Evolutionary conservation across 2,113 vertebrate species (phyloP).

Genomic region (Crocuta crocuta): DNA sequence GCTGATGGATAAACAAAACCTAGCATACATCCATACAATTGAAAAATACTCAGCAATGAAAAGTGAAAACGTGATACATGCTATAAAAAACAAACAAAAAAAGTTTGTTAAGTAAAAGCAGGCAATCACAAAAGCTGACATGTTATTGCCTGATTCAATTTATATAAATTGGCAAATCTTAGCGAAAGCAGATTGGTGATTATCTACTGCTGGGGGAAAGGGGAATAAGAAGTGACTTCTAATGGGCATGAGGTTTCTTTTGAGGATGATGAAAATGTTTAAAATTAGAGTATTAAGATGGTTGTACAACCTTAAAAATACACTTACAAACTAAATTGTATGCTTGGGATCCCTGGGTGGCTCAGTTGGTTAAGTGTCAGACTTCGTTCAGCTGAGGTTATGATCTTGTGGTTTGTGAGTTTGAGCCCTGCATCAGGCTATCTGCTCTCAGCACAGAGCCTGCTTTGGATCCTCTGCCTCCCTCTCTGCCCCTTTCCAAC

Average conservation of each 20-base stretch:
- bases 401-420: no score
- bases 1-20: neutral
- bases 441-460: no score
- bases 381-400: no score
- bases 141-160: neutral
- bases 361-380: no score
- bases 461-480: no score
- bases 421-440: no score
- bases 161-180: neutral
- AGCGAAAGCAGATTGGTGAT: neutral
- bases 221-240: neutral
- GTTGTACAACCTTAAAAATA: conserved; percentile 16
- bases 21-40: neutral
- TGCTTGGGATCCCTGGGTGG: no score
- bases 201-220: no score
- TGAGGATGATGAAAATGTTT: neutral
- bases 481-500: no score
- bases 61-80: neutral
- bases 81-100: neutral
- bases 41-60: neutral
- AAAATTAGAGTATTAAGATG: neutral
- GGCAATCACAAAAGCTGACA: neutral
- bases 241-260: neutral
- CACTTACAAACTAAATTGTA: neutral
- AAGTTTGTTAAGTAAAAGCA: neutral